phyloP scores from a whole-genome alignment of 1,140 invertebrate species.

The Triops cancriformis region DNA sequence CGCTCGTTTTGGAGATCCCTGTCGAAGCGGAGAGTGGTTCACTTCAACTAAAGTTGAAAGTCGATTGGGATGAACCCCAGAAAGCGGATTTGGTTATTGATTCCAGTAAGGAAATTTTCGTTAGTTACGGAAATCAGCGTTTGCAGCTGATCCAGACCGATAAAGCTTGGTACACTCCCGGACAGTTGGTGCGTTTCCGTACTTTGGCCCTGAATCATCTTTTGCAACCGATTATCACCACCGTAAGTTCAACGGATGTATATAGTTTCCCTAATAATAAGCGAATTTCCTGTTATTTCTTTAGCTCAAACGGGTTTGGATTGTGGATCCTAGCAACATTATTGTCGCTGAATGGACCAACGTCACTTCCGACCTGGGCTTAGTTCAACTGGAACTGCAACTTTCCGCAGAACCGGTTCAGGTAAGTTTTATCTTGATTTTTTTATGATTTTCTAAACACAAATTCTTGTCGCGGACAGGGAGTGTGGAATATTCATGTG shows the following conservation, averaged over 20 bases:
- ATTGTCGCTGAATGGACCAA: conserved; percentile 52
- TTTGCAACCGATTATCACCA: too few species aligned
- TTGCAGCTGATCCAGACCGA: conserved; percentile 47
- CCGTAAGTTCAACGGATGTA: too few species aligned
- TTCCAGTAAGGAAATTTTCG: conserved; percentile 39
- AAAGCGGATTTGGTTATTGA: conserved; percentile 43
- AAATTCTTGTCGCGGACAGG: conserved; percentile 36
- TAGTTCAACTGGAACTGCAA: conserved; percentile 47
- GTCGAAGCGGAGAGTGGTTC: neutral
- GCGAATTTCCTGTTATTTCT: conserved; percentile 30
- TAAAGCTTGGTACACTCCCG: conserved; percentile 54
- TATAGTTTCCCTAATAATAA: too few species aligned
- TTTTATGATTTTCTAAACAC: neutral
- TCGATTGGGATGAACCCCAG: conserved; percentile 31
- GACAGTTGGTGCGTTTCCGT: conserved; percentile 48
- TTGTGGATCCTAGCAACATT: conserved; percentile 50
- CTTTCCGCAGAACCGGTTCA: conserved; percentile 47
- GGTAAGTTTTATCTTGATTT: conserved; percentile 35
- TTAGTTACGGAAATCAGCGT: conserved; percentile 41
- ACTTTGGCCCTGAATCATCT: conserved; percentile 41
- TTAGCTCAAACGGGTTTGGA: conserved; percentile 49
- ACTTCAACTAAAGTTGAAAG: neutral
- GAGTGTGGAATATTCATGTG: conserved; percentile 49
- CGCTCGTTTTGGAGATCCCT: neutral
- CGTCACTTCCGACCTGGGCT: conserved; percentile 44